Evolutionary conservation across 1,140 invertebrate genomes (phyloP), one percentile per base, ranked within the genome.

Genomic region (Reticulitermes speratus): DNA sequence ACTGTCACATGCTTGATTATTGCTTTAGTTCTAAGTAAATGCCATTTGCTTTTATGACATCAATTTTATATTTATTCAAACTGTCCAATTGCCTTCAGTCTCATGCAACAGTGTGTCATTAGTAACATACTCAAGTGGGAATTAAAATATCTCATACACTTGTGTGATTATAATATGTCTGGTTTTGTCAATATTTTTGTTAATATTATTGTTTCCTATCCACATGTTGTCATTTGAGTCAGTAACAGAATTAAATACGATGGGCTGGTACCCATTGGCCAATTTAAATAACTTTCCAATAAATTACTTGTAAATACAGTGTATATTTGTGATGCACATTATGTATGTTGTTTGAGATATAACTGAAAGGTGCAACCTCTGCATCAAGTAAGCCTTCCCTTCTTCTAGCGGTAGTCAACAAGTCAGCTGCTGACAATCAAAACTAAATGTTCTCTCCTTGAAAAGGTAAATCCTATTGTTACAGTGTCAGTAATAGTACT

Each of bases 321-420:
- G n/a, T 75, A 30, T 75, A 75, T 75, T 75, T 75, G n/a, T 75
- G 65, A 30, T 75, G 65, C 65, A 75, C n/a, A 75, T 69, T 38
- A 38, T 38, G 16, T 16, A 75, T 75, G 65, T 75, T 30, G 7
- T 75, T 21, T 75, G 65, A 75, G 65, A 30, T 75, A 25, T 11
- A 75, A 55, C 19, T 55, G 52, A 75, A 75, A n/a, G n/a, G 65
- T 75, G 65, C 65, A 30, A 75, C 65, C 65, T 75, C 65, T 14
- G 65, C 65, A n/a, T 25, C 65, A 75, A 75, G 65, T 30, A 75
- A 75, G 65, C 65, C 65, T 75, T 75, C n/a, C 65, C 65, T 75
- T 75, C 65, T 75, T 75, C n/a, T 75, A 75, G 65, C n/a, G 65
- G 65, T 75, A 75, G 65, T 75, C n/a, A 30, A 75, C 65, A 75